phyloP scores from a whole-genome alignment of 2,113 vertebrate genomes.

The Lamprologus ornatipinnis region DNA sequence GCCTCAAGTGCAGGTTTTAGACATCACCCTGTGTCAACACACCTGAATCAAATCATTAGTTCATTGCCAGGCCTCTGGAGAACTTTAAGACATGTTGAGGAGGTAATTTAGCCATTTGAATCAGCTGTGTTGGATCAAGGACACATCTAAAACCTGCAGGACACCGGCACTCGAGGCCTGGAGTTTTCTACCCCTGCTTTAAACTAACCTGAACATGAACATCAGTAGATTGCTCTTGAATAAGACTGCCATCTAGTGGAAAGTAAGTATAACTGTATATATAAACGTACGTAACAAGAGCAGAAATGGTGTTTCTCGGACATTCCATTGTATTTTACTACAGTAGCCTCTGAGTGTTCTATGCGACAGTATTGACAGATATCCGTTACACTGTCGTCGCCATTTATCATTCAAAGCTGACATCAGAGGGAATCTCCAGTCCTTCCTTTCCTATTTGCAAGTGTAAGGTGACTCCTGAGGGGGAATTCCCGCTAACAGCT shows the following conservation, averaged over 20 bases:
- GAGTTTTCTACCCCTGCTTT: background rate
- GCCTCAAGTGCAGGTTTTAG: too few relatives aligned
- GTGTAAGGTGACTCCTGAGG: conserved; percentile 17
- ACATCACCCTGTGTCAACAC: too few relatives aligned
- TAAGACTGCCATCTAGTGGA: conserved; percentile 38
- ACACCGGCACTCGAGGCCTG: fast-evolving
- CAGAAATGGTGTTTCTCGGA: background rate
- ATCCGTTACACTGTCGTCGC: background rate
- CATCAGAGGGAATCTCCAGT: background rate
- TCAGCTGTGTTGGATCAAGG: fast-evolving
- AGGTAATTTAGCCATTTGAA: too few relatives aligned
- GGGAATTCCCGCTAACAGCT: conserved; percentile 51
- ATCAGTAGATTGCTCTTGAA: background rate
- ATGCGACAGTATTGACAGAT: background rate
- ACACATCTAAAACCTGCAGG: too few relatives aligned
- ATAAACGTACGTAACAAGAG: background rate
- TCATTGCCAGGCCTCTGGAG: too few relatives aligned
- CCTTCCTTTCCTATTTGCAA: background rate
- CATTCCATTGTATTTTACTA: background rate
- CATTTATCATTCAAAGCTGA: background rate
- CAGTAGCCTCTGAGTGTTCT: background rate
- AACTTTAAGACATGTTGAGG: too few relatives aligned
- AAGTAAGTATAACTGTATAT: background rate
- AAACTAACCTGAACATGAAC: background rate
- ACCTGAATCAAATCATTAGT: too few relatives aligned